A percentile compares a stretch with the other conserved stretches of the same genome.
Conservation (phyloP, 2,888 invertebrate genomes). For the Molanna angustata region DNA sequence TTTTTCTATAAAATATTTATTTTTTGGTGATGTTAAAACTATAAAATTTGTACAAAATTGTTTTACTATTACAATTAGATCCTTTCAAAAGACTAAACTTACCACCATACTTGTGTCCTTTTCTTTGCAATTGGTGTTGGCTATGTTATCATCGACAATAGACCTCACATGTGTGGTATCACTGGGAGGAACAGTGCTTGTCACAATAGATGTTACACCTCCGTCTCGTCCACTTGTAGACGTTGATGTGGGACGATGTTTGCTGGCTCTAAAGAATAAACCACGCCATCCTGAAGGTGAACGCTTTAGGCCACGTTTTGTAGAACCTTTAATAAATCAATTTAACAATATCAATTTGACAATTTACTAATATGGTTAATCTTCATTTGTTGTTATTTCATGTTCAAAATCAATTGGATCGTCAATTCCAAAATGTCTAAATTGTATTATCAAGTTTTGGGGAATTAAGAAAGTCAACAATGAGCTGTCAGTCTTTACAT, state of each 20-base stretch:
- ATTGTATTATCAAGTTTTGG: too few species aligned
- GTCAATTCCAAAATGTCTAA: too few species aligned
- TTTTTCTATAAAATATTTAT: too few species aligned
- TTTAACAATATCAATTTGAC: too few species aligned
- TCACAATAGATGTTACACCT: not conserved
- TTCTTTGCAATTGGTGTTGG: not conserved
- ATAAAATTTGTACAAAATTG: too few species aligned
- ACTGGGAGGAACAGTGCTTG: not conserved
- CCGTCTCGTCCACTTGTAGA: not conserved
- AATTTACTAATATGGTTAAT: too few species aligned
- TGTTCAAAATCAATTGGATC: too few species aligned
- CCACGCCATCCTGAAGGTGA: constrained; percentile 78
- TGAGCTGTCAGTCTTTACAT: too few species aligned
- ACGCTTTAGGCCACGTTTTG: constrained; percentile 64
- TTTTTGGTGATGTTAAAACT: too few species aligned
- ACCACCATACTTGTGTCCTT: constrained; percentile 62
- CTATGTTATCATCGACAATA: constrained; percentile 36
- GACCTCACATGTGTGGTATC: not conserved
- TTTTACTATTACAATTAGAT: too few species aligned
- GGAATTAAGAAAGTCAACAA: too few species aligned
- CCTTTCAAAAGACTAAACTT: constrained; percentile 38
- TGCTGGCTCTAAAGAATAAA: constrained; percentile 61
- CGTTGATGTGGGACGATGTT: constrained; percentile 38
- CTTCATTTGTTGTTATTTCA: too few species aligned
- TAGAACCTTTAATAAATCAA: constrained; percentile 30